A percentile compares a stretch with the other conserved stretches of the same genome.
Evolutionary conservation across 2,797 vertebrate species (phyloP).

Genomic region (Micropoecilia bifurca): DNA sequence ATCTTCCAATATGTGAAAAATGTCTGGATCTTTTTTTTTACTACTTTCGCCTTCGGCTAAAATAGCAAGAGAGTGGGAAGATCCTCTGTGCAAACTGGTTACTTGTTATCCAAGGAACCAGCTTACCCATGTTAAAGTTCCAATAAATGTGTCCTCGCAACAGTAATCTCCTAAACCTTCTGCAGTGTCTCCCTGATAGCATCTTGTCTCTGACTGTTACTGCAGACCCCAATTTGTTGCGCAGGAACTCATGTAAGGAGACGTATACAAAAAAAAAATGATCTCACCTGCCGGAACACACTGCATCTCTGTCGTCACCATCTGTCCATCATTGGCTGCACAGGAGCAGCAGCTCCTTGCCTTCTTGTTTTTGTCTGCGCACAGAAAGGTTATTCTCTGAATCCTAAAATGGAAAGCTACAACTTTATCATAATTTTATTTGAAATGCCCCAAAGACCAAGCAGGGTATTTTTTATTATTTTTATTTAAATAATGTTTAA

Average conservation of each 20-base stretch:
- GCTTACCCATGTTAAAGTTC: neutral
- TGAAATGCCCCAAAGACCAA: neutral
- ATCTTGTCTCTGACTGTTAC: neutral
- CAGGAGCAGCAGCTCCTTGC: slow-evolving; percentile 76
- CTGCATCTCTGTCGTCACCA: slow-evolving; percentile 46
- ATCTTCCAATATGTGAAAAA: neutral
- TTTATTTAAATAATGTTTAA: neutral
- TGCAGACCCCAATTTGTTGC: neutral
- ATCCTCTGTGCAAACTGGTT: neutral
- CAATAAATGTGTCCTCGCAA: neutral
- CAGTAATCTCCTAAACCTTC: neutral
- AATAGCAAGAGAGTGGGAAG: neutral
- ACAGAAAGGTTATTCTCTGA: slow-evolving; percentile 17
- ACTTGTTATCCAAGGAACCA: neutral
- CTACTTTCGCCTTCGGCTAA: neutral
- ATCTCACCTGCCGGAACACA: slow-evolving; percentile 58
- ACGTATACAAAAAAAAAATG: neutral
- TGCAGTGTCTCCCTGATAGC: neutral
- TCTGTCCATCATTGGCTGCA: slow-evolving; percentile 53
- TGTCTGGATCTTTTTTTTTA: neutral
- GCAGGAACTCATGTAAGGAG: neutral
- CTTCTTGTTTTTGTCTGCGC: slow-evolving; percentile 83
- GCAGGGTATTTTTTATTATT: neutral
- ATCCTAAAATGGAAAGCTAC: neutral
- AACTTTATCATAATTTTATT: neutral